Evolutionary conservation across 2,797 vertebrate species (phyloP), one percentile per base, ranked within the genome.

Genomic region (Hypotaenidia philippensis): DNA sequence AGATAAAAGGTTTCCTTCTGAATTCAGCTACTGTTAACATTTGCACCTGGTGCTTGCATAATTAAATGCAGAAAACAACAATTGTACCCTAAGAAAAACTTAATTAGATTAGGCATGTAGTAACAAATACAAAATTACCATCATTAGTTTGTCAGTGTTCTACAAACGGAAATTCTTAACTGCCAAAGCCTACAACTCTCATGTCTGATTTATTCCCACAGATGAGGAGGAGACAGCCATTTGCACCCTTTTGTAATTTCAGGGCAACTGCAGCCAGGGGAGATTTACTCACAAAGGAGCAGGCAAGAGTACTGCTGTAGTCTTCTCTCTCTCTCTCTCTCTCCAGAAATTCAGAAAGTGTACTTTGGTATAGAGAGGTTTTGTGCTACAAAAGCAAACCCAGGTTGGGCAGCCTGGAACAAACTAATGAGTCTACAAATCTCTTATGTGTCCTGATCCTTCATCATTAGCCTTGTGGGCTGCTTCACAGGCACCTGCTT

Each of bases 21-120:
- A 93, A 94, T 90, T 82, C 78, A 87, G 84, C 89, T 83, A 59
- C 81, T 87, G 86, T 94, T 95, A 92, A 83, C 85, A 87, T 89
- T 96, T 83, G 95, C 91, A 95, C 86, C 83, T 95, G 94, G 94
- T 86, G 89, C 94, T 74, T 74, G 90, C 69, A 83, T 93, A 92
- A 86, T 93, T 96, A 83, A 76, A 93, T n/a, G 77, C 40, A 93
- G 85, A 97, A 94, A 97, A 95, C 81, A 94, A 95, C 83, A 87
- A 95, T 64, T 84, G 71, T 83, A 83, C 59, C 84, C 60, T 80
- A 92, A 96, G 76, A 96, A 84, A 84, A 95, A 77, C 89, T 89
- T 79, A 77, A 96, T 94, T 94, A 94, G 94, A 93, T 91, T 77
- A 96, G 91, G 91, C 81, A 87, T 38, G 79, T 83, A 96, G 83